A percentile compares a stretch with the other conserved stretches of the same genome.
These are phyloP conservation scores for Meles meles DNA, from an alignment of 2,113 vertebrate genomes.

Conservation along the genomic window DNA sequence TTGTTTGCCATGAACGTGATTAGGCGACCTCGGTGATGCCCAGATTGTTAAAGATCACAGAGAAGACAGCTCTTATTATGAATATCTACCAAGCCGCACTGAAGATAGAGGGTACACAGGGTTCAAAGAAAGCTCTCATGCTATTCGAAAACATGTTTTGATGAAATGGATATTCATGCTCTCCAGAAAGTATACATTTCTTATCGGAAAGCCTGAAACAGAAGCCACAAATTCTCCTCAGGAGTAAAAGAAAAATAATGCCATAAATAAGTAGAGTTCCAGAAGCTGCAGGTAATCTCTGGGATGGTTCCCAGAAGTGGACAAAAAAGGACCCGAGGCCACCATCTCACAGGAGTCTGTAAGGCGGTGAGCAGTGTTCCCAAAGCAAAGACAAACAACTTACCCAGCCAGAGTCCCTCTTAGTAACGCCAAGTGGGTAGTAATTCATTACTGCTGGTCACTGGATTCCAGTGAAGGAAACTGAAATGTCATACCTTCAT, in stretches of 20 bases:
- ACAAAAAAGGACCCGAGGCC: constrained; percentile 53
- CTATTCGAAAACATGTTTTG: not conserved
- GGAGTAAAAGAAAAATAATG: not conserved
- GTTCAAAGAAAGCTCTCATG: not conserved
- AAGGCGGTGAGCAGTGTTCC: constrained; percentile 55
- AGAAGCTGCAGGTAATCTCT: not conserved
- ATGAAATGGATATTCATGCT: not conserved
- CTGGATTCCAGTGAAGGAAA: constrained; percentile 76
- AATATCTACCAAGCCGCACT: not conserved
- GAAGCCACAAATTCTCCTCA: constrained; percentile 2
- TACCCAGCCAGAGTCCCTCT: constrained; percentile 51
- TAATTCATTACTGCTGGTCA: constrained; percentile 75
- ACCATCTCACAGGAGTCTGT: not conserved
- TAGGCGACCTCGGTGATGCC: not conserved
- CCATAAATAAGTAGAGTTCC: not conserved
- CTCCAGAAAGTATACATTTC: not conserved
- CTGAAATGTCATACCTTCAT: constrained; percentile 83
- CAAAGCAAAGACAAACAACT: constrained; percentile 69
- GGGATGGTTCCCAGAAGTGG: not conserved
- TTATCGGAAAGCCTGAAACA: not conserved
- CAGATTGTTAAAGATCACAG: not conserved
- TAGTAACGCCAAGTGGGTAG: not conserved
- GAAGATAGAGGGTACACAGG: not conserved
- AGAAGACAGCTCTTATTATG: not conserved
- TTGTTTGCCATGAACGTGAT: not conserved